These are phyloP conservation scores for Sebastes taczanowskii DNA, from an alignment of 2,797 vertebrate genomes.

Conservation along the genomic window DNA sequence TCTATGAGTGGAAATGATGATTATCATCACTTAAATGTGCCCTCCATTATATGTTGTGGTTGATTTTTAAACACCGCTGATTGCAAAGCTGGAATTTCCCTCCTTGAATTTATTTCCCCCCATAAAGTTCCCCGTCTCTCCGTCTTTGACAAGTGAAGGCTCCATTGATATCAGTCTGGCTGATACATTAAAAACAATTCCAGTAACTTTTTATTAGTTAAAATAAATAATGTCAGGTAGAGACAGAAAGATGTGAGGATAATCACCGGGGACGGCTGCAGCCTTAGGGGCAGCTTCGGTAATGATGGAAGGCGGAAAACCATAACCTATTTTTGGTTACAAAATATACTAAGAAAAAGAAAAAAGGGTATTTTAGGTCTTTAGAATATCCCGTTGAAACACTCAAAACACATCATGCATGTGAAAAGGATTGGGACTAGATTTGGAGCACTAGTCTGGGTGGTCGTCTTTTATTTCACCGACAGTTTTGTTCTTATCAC, in stretches of 20 bases:
- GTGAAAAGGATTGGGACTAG: background rate
- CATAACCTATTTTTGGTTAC: constrained; percentile 39
- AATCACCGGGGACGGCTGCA: constrained; percentile 62
- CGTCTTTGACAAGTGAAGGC: constrained; percentile 47
- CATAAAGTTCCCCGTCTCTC: constrained; percentile 47
- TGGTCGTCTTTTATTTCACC: constrained; percentile 19
- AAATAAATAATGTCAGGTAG: constrained; percentile 73
- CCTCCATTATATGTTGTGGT: constrained; percentile 14
- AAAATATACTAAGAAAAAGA: constrained; percentile 25
- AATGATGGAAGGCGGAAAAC: constrained; percentile 56
- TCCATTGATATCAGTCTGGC: constrained; percentile 55
- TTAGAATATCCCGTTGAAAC: constrained; percentile 31
- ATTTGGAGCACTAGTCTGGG: constrained; percentile 22
- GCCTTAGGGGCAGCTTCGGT: constrained; percentile 54
- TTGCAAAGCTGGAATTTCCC: constrained; percentile 69
- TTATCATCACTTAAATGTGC: background rate
- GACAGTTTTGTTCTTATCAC: background rate
- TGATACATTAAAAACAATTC: constrained; percentile 53
- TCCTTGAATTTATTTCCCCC: constrained; percentile 1
- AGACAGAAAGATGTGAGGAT: constrained; percentile 59
- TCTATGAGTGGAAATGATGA: background rate
- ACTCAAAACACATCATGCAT: constrained; percentile 21
- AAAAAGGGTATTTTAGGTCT: background rate
- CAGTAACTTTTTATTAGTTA: constrained; percentile 63
- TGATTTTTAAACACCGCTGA: constrained; percentile 19